These are phyloP conservation scores for Drosophila percnosoma DNA, from an alignment of 2,888 invertebrate genomes.

Conservation along the genomic window DNA sequence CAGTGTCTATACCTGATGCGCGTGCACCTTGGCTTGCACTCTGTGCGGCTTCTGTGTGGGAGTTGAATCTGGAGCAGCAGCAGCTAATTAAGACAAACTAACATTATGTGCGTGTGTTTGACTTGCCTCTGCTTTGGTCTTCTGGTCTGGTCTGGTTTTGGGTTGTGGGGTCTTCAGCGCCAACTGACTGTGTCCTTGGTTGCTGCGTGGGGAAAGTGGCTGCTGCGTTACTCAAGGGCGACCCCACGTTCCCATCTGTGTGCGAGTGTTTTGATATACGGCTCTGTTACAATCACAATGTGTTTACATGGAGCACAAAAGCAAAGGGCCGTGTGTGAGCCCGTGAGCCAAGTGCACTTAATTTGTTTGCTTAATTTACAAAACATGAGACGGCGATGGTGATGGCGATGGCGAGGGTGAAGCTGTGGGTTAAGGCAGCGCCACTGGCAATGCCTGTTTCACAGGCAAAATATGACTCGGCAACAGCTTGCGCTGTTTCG, in stretches of 20 bases:
- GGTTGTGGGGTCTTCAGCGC: slow-evolving; percentile 26
- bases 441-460: slow-evolving; percentile 6
- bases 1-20: slow-evolving; percentile 42
- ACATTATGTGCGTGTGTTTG: slow-evolving; percentile 45
- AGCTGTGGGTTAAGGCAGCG: neutral
- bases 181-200: slow-evolving; percentile 61
- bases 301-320: slow-evolving; percentile 69
- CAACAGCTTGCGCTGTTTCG: slow-evolving; percentile 23
- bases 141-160: slow-evolving; percentile 16
- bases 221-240: slow-evolving; percentile 61
- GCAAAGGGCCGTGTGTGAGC: slow-evolving; percentile 42
- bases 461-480: slow-evolving; percentile 9
- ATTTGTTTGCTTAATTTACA: slow-evolving; percentile 82
- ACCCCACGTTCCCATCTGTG: slow-evolving; percentile 21
- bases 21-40: slow-evolving; percentile 36
- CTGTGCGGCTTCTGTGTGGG: slow-evolving; percentile 15
- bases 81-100: slow-evolving; percentile 78
- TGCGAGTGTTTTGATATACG: slow-evolving; percentile 67
- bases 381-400: slow-evolving; percentile 69
- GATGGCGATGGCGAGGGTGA: neutral
- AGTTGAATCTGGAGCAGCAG: slow-evolving; percentile 29
- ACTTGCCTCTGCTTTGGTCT: slow-evolving; percentile 4
- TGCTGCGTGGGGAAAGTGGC: slow-evolving; percentile 22
- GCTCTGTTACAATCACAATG: slow-evolving; percentile 78
- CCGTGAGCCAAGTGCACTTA: slow-evolving; percentile 79